Evolutionary conservation across 1,140 invertebrate species (phyloP), one percentile per base, ranked within the genome.

Genomic region (Aphis gossypii): DNA sequence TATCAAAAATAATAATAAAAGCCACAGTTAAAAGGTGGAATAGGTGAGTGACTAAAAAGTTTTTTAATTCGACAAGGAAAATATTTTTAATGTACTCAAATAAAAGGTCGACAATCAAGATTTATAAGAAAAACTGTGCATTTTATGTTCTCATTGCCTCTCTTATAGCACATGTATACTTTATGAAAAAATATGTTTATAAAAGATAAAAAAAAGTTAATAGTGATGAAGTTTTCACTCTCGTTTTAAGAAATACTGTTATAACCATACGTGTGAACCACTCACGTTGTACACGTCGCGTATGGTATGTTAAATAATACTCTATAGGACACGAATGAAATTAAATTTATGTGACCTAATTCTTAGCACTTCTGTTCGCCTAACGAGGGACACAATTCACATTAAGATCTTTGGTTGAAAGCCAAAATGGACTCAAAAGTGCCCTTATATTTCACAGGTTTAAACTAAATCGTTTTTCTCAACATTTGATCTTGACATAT

Each of bases 1-100:
- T 56, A 93, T 93, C 76, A 93, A 93, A 83, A 93, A 93, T 93
- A 86, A 93, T 86, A 93, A 93, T 84, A 93, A 93, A 93, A 93
- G 92, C 82, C 48, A n/a, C 82, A n/a, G 46, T 93, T 56, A 86
- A 35, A 76, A 48, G 82, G 89, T 44, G 56, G 38, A 68, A 60
- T 90, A n/a, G 89, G 89, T 21, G 56, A 90, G n/a, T 44, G 35
- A 82, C 44, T 83, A 14, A 92, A 92, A 92, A 92, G 92, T 86
- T 84, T 92, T 93, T 86, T 93, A 84, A 92, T 82, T 92, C 76
- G 91, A 82, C 60, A 92, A 92, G 68, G n/a, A 48, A 92, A 92
- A 83, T 41, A 83, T 92, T 92, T 83, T 92, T 76, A 76, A 83
- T 92, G 68, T 76, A 54, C 46, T 83, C 46, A 48, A 92, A 92